These are phyloP conservation scores for Typhlichthys eigenmanni DNA, from an alignment of 2,797 vertebrate genomes.

Conservation along the genomic window DNA sequence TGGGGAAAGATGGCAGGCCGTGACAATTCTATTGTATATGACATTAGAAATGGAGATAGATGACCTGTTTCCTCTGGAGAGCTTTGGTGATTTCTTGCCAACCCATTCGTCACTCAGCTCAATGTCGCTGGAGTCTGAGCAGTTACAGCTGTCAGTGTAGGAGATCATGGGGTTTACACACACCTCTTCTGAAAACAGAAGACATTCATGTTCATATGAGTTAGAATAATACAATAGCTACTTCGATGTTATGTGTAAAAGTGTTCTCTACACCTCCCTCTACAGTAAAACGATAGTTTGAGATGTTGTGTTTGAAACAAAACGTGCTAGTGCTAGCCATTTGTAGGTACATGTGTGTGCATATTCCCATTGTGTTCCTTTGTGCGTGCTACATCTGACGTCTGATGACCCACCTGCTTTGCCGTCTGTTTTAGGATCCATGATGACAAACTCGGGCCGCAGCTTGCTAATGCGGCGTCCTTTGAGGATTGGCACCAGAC, in stretches of 20 bases:
- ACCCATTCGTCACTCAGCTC: slow-evolving; percentile 98
- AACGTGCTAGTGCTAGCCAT: too few species aligned
- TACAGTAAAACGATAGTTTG: too few species aligned
- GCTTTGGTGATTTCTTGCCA: slow-evolving; percentile 95
- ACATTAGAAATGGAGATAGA: slow-evolving; percentile 45
- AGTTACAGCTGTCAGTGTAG: slow-evolving; percentile 97
- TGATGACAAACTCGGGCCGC: slow-evolving; percentile 96
- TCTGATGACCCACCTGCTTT: slow-evolving; percentile 83
- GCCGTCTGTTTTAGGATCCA: slow-evolving; percentile 95
- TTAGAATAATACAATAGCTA: background rate
- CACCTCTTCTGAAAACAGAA: slow-evolving; percentile 85
- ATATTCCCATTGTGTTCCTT: too few species aligned
- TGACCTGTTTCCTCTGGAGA: slow-evolving; percentile 93
- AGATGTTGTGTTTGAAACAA: too few species aligned
- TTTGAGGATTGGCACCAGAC: slow-evolving; percentile 96
- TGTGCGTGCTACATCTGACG: background rate
- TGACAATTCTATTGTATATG: background rate
- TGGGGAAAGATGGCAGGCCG: too few species aligned
- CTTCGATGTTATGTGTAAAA: background rate
- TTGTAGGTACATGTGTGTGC: too few species aligned
- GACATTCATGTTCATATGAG: too few species aligned
- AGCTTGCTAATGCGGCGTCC: slow-evolving; percentile 96
- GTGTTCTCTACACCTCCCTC: background rate
- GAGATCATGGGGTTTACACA: slow-evolving; percentile 95
- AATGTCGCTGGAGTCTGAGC: slow-evolving; percentile 97